phyloP scores from a whole-genome alignment of 1,140 invertebrate genomes.

The Euborellia annulipes region DNA sequence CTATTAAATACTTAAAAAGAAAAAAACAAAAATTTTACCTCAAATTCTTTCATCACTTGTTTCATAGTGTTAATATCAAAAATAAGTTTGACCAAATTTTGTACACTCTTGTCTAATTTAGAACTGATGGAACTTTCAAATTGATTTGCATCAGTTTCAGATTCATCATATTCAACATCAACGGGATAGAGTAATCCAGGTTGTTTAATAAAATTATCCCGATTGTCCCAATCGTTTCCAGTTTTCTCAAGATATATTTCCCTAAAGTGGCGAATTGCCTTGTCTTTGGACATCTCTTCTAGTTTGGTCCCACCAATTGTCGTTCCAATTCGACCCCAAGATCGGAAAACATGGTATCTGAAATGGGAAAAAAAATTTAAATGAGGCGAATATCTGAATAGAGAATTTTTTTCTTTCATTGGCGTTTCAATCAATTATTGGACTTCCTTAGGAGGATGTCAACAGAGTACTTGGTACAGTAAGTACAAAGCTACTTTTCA shows the following conservation, averaged over 20 bases:
- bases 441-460: no score
- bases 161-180: slow-evolving; percentile 73
- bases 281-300: slow-evolving; percentile 38
- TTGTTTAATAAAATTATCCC: slow-evolving; percentile 59
- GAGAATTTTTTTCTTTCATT: no score
- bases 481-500: no score
- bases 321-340: slow-evolving; percentile 94
- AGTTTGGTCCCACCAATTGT: slow-evolving; percentile 70
- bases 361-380: no score
- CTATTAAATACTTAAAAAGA: neutral
- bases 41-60: slow-evolving; percentile 82
- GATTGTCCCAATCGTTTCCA: slow-evolving; percentile 58
- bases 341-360: slow-evolving; percentile 69
- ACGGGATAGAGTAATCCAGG: slow-evolving; percentile 74
- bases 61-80: slow-evolving; percentile 91
- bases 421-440: no score
- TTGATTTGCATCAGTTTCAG: slow-evolving; percentile 23
- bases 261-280: slow-evolving; percentile 52
- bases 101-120: slow-evolving; percentile 56
- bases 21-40: slow-evolving; percentile 39
- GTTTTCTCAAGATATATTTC: slow-evolving; percentile 66
- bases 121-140: slow-evolving; percentile 35
- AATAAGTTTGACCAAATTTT: slow-evolving; percentile 69
- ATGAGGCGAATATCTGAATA: no score
- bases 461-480: no score